These are phyloP conservation scores for Spondyliosoma cantharus DNA, from an alignment of 2,797 vertebrate species.

Conservation along the genomic window DNA sequence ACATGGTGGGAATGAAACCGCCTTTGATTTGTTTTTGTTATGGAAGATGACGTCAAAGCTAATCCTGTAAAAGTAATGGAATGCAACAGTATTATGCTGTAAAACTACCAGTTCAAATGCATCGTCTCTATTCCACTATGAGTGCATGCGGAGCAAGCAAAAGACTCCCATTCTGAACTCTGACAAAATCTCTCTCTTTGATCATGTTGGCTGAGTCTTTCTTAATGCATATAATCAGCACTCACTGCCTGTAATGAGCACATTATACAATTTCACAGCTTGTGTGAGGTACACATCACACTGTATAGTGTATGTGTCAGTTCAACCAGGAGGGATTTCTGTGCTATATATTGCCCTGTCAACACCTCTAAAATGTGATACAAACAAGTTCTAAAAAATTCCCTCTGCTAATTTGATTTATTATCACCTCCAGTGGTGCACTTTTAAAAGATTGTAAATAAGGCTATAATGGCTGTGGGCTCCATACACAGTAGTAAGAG, in stretches of 20 bases:
- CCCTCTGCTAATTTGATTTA: conserved; percentile 58
- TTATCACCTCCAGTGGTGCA: conserved; percentile 67
- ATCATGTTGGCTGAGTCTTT: neutral
- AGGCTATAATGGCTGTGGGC: conserved; percentile 4
- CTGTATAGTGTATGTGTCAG: conserved; percentile 31
- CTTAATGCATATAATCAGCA: conserved; percentile 16
- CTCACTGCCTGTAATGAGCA: conserved; percentile 14
- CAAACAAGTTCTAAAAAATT: conserved; percentile 49
- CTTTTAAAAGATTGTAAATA: conserved; percentile 9
- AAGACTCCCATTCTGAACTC: neutral
- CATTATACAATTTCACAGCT: conserved; percentile 29
- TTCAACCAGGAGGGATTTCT: conserved; percentile 28
- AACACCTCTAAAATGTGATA: conserved; percentile 64
- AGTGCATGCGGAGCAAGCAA: conserved; percentile 7
- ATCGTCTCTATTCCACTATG: neutral
- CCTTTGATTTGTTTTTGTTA: conserved; percentile 45
- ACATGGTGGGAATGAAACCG: conserved; percentile 32
- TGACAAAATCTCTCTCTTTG: neutral
- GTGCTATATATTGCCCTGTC: conserved; percentile 57
- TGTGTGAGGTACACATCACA: conserved; percentile 38
- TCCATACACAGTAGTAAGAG: neutral
- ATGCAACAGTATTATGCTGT: neutral
- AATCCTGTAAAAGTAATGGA: conserved; percentile 5
- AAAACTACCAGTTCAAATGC: neutral
- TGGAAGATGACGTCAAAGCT: neutral